Evolutionary conservation across 2,113 vertebrate genomes (phyloP).

Genomic region (Thryonomys swinderianus): DNA sequence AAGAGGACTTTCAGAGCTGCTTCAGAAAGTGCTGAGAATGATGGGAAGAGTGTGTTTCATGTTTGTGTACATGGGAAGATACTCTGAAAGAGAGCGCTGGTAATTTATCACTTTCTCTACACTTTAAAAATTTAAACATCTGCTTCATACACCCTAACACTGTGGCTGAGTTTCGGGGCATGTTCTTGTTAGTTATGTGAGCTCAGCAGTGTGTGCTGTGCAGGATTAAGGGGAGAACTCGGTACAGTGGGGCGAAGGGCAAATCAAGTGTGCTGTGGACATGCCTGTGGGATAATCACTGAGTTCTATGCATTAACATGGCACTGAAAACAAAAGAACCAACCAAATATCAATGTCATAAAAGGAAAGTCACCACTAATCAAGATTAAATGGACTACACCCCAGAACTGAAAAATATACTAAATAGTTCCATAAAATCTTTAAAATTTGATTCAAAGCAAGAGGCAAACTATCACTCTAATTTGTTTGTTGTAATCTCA

Average conservation of each 20-base stretch:
- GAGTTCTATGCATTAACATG: background rate
- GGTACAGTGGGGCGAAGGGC: rapidly evolving
- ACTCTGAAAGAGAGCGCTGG: background rate
- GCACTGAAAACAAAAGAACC: background rate
- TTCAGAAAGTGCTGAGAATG: background rate
- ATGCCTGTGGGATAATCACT: background rate
- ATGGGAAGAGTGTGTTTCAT: background rate
- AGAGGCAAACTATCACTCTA: background rate
- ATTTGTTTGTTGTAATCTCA: background rate
- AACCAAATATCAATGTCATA: background rate
- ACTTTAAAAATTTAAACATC: background rate
- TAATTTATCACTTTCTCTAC: background rate
- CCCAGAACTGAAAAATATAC: background rate
- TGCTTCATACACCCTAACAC: background rate
- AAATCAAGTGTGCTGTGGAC: background rate
- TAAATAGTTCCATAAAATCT: slow-evolving; percentile 37
- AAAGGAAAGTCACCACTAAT: background rate
- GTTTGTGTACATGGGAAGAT: too few species aligned
- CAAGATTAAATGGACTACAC: background rate
- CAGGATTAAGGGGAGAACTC: rapidly evolving
- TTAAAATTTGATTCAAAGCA: slow-evolving; percentile 20
- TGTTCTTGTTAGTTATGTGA: background rate
- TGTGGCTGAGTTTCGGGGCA: background rate
- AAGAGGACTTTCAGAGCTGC: background rate
- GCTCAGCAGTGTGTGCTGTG: background rate